phyloP scores from a whole-genome alignment of 2,797 vertebrate genomes.

The Scleropages formosus region DNA sequence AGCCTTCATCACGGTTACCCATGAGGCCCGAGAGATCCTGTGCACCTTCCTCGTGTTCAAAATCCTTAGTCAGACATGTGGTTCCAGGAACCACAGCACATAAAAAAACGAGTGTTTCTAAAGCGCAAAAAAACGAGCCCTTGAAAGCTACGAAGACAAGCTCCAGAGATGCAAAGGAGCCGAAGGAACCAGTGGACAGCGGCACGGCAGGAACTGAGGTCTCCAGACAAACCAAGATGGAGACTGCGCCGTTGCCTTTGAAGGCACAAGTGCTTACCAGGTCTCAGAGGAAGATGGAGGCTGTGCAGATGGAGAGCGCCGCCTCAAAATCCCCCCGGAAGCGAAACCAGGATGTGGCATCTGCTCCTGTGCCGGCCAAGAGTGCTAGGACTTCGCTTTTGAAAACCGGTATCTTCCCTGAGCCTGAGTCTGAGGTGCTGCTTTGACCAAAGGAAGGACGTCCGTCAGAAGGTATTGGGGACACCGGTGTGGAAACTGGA shows the following conservation, averaged over 20 bases:
- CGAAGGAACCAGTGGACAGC: constrained; percentile 4
- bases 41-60: constrained; percentile 37
- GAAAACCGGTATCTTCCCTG: constrained; percentile 41
- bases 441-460: background rate
- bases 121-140: constrained; percentile 41
- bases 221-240: constrained; percentile 38
- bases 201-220: background rate
- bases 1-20: constrained; percentile 53
- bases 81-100: background rate
- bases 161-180: constrained; percentile 43
- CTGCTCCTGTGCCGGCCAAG: constrained; percentile 56
- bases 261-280: constrained; percentile 73
- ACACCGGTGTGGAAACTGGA: background rate
- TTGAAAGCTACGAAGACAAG: constrained; percentile 50
- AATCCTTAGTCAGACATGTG: constrained; percentile 31
- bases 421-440: background rate
- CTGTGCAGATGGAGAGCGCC: constrained; percentile 11
- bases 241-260: constrained; percentile 45
- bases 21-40: constrained; percentile 50
- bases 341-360: constrained; percentile 53
- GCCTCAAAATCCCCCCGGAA: constrained; percentile 54
- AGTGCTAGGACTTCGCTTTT: constrained; percentile 64
- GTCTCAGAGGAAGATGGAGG: constrained; percentile 71
- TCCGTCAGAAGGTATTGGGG: background rate
- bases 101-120: constrained; percentile 44